Base-by-base conservation (phyloP, 2,797 vertebrate genomes). In the Lates japonicus region DNA sequence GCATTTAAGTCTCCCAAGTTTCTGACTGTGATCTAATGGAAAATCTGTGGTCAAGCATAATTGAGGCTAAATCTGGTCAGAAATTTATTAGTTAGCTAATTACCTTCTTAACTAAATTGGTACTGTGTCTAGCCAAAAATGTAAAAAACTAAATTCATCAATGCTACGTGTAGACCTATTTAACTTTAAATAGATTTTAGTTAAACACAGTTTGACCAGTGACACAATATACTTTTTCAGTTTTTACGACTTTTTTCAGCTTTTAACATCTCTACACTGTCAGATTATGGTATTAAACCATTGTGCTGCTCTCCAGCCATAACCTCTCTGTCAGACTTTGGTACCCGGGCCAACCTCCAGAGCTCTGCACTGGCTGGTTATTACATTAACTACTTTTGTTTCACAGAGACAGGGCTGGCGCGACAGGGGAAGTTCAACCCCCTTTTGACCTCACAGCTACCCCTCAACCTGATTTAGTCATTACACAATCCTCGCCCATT, bases 361-460 rank as follows among this genome's bases (percentile, higher is more conserved):
- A 71, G 22, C 29, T 33, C 48, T 59, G 35, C 41, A 42, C 78
- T 57, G 71, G 14, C 71, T 85, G 86, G 75, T 87, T 86, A 79
- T 77, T 75, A 35, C 70, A 90, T 92, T 88, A 88, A 71, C 66
- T 84, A 20, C 76, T 90, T 78, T 74, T 59, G 69, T 91, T 90
- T 89, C 68, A 77, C 71, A 70, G 76, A 86, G 25, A 80, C 35
- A 12, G 74, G 74, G 66, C 76, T 87, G 87, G 68, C 61, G 48
- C 55, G 54, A 84, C 85, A 60, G 75, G 11, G 19, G 60, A 66
- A 62, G 69, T 81, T 80, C 62, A 74, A 31, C 73, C 62, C 70
- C 52, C 37, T 62, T 75, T 79, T 90, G 85, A 92, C 88, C 88
- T 82, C 69, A 75, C n/a, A 69, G 70, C 79, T 65, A 74, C 81